Evolutionary conservation across 2,888 invertebrate genomes (phyloP).

Genomic region (Dynastes hyllus): DNA sequence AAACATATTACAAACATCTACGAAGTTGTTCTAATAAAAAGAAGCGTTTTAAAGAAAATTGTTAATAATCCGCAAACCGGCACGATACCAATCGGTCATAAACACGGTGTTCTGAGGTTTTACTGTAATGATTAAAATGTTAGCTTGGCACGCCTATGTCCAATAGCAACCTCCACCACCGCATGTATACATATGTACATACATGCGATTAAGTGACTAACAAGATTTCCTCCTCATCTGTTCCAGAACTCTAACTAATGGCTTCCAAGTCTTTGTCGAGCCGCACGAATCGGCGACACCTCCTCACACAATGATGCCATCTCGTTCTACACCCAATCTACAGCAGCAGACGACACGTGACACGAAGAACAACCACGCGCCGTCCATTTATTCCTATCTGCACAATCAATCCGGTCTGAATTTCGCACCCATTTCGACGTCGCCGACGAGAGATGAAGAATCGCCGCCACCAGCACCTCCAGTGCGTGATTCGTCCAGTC

Average conservation of each 20-base stretch:
- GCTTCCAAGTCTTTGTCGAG: slow-evolving; percentile 58
- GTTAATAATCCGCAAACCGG: too few species aligned
- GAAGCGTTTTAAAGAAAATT: too few species aligned
- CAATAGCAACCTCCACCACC: too few species aligned
- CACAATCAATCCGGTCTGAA: slow-evolving; percentile 65
- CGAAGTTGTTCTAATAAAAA: too few species aligned
- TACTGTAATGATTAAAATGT: too few species aligned
- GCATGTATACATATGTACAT: too few species aligned
- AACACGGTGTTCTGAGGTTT: too few species aligned
- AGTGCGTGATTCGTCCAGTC: slow-evolving; percentile 79
- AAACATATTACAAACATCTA: too few species aligned
- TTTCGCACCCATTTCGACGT: slow-evolving; percentile 59
- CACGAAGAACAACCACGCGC: slow-evolving; percentile 59
- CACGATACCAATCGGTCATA: too few species aligned
- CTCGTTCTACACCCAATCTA: slow-evolving; percentile 72
- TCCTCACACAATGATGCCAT: slow-evolving; percentile 69
- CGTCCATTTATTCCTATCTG: slow-evolving; percentile 64
- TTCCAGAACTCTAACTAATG: slow-evolving; percentile 64
- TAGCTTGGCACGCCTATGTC: too few species aligned
- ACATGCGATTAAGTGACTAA: not conserved
- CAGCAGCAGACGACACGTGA: slow-evolving; percentile 62
- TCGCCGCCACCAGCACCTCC: slow-evolving; percentile 77
- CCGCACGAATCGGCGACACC: slow-evolving; percentile 37
- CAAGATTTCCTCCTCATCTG: not conserved
- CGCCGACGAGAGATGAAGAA: slow-evolving; percentile 71